Evolutionary conservation across 1,140 invertebrate genomes (phyloP).

Genomic region (Globodera ellingtonae): DNA sequence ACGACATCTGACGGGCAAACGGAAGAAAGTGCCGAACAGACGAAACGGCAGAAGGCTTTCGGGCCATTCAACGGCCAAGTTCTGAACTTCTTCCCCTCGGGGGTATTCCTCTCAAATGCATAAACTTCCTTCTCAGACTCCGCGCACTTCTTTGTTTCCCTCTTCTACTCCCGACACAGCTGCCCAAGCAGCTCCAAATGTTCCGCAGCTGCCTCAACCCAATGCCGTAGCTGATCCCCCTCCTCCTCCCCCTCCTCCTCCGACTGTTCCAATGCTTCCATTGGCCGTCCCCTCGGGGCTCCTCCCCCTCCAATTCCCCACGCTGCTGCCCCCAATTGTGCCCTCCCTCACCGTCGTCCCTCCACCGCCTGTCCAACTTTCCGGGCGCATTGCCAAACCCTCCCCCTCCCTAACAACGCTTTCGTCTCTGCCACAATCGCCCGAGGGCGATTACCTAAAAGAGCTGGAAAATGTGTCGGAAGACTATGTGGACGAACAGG

Average conservation of each 20-base stretch:
- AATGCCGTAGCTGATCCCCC: neutral
- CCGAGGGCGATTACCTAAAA: constrained; percentile 22
- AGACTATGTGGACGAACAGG: constrained; percentile 30
- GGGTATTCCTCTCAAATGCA: no score
- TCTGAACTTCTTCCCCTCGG: neutral
- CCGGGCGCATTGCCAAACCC: neutral
- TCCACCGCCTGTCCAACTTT: neutral
- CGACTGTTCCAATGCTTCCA: neutral
- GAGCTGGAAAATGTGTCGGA: constrained; percentile 28
- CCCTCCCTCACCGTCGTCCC: neutral
- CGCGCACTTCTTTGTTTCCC: neutral
- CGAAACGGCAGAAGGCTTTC: neutral
- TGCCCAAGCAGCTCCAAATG: no score
- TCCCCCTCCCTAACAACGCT: no score
- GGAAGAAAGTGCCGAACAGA: neutral
- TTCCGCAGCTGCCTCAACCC: neutral
- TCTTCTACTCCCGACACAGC: neutral
- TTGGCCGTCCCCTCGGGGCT: neutral
- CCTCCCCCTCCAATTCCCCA: neutral
- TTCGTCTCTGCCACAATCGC: neutral
- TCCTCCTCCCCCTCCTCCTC: neutral
- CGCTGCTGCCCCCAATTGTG: constrained; percentile 3
- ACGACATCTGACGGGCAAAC: neutral
- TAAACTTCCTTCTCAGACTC: no score
- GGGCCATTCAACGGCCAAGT: neutral